Evolutionary conservation across 2,113 vertebrate species (phyloP), one percentile per base, ranked within the genome.

Genomic region (Eulemur rufifrons): DNA sequence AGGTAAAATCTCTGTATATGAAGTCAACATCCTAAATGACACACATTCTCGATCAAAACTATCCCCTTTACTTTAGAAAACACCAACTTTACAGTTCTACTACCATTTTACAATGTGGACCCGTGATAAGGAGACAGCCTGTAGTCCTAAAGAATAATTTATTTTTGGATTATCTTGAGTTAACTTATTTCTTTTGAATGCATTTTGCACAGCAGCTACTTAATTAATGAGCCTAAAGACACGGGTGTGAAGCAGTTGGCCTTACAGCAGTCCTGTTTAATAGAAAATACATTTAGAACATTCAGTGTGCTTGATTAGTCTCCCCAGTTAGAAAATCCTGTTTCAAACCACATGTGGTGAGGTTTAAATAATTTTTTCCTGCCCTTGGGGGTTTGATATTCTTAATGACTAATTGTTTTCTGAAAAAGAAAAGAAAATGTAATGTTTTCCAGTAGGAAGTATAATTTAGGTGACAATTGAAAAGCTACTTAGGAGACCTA

Each of bases 341-440:
- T 96, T 97, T 81, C 64, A 71, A 96, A 52, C 95, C 95, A 87
- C 96, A 97, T 96, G 95, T 39, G 66, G 97, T 84, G 96, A 97
- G 76, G 95, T 91, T 97, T 97, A 96, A 97, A 95, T 96, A 97
- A 92, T 94, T 97, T 95, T 92, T 95, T 64, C 81, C 59, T 81
- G n/a, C 89, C 95, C 80, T 97, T 95, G 85, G 86, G 93, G 68
- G 85, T 95, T 97, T 89, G 78, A 91, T 93, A 96, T 86, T 96
- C 93, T 96, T 97, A 97, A 97, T 97, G 93, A 97, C 86, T 97
- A 97, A 97, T 80, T 97, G 93, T 96, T 97, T 97, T 95, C 92
- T 91, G 64, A 80, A 94, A 96, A 96, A 81, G 59, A 94, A 97
- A 95, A 96, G 88, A 94, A 97, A 97, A 85, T 89, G 68, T 68